These are phyloP conservation scores for Rhinoraja longicauda DNA, from an alignment of 2,797 vertebrate genomes.

Conservation along the genomic window DNA sequence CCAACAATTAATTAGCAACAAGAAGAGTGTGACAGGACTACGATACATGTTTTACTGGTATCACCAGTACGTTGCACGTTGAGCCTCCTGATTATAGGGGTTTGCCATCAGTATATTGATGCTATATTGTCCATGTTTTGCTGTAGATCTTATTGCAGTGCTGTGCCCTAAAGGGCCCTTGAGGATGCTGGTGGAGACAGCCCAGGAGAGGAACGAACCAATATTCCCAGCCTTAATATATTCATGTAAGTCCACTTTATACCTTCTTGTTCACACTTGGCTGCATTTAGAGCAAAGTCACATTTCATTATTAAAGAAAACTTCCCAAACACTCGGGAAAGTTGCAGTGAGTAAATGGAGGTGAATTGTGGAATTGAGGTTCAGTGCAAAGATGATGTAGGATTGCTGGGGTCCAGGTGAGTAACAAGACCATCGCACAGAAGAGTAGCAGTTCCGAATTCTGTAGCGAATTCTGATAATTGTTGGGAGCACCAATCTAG, in stretches of 20 bases:
- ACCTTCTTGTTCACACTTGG: background rate
- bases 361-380: background rate
- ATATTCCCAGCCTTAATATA: conserved; percentile 95
- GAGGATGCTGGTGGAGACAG: conserved; percentile 89
- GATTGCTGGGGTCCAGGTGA: background rate
- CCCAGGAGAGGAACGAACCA: conserved; percentile 91
- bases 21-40: background rate
- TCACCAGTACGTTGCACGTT: background rate
- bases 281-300: background rate
- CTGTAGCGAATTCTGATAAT: background rate
- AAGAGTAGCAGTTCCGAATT: background rate
- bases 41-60: background rate
- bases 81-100: background rate
- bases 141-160: conserved; percentile 82
- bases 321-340: background rate
- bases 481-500: background rate
- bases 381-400: background rate
- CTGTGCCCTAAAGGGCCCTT: conserved; percentile 84
- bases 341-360: background rate
- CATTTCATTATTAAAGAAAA: background rate
- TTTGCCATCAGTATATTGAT: background rate
- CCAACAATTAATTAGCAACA: background rate
- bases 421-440: background rate
- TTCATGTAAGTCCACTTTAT: conserved; percentile 72
- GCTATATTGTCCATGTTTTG: conserved; percentile 43